phyloP scores from a whole-genome alignment of 1,140 invertebrate genomes.

The Drosophila asahinai region DNA sequence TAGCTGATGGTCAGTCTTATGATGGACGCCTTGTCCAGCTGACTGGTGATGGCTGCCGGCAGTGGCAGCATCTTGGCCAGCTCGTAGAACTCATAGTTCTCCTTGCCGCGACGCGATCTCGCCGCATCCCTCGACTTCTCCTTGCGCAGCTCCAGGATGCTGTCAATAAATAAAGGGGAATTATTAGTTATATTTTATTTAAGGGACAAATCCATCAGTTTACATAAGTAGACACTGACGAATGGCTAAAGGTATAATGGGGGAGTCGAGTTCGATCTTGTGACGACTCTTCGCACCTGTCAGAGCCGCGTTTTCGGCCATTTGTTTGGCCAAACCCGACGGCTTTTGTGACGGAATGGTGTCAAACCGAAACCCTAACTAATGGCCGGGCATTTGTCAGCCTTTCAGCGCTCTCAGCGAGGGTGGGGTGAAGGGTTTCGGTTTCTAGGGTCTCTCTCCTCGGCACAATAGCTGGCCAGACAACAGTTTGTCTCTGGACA shows the following conservation, averaged over 20 bases:
- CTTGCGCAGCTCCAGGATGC: constrained; percentile 97
- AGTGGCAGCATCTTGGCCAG: constrained; percentile 98
- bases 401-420: constrained; percentile 52
- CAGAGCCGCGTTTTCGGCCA: constrained; percentile 54
- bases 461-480: constrained; percentile 50
- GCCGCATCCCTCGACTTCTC: constrained; percentile 99
- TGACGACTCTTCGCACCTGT: constrained; percentile 54
- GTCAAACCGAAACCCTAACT: constrained; percentile 61
- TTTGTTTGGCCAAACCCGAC: constrained; percentile 55
- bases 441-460: constrained; percentile 4
- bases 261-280: background rate
- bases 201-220: constrained; percentile 52
- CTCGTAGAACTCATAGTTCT: constrained; percentile 99
- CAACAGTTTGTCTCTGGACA: constrained; percentile 57
- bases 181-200: constrained; percentile 14
- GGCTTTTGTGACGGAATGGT: constrained; percentile 74
- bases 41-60: constrained; percentile 97
- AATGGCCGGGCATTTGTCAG: constrained; percentile 77
- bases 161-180: constrained; percentile 86
- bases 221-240: constrained; percentile 77
- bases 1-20: constrained; percentile 99
- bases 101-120: constrained; percentile 96
- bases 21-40: constrained; percentile 99
- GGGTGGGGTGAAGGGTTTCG: constrained; percentile 7
- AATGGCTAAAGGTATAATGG: constrained; percentile 25